Evolutionary conservation across 1,140 invertebrate genomes (phyloP), one percentile per base, ranked within the genome.

Genomic region (Trinorchestia longiramus): DNA sequence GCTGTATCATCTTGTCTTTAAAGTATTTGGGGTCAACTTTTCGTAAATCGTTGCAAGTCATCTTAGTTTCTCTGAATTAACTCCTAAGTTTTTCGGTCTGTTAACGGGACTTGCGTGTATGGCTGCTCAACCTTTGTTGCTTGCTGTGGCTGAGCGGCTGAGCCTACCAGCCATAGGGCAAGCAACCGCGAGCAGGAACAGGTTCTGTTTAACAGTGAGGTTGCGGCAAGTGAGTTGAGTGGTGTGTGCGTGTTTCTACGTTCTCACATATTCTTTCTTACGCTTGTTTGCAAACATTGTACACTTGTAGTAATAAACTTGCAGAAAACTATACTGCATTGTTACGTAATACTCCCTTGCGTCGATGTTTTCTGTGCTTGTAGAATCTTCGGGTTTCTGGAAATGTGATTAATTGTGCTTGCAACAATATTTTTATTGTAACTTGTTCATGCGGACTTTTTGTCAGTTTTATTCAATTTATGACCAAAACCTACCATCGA

Each of bases 91-190:
- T 90, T 90, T 90, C 88, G 28, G 88, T 41, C 42, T 4, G 43
- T 41, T 90, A 90, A 90, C 88, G 88, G 88, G 15, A 3, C 88
- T 42, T 36, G n/a, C 88, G 43, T 90, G n/a, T 36, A 8, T 90
- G 41, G 11, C 88, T 41, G 88, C 41, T 90, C 23, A 90, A 43
- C 88, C 88, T 42, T 90, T 90, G 41, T 90, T 90, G 88, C 88
- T 90, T 90, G 88, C 88, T 90, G 88, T 90, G 88, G 88, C 88
- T 90, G 88, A 90, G 88, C 28, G 88, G 88, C 88, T 90, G 88
- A 42, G 41, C 15, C 88, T 36, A 28, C 41, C 88, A 41, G 88
- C 88, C 88, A 90, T 36, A 43, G 43, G 88, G 88, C 88, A 90
- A 90, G 88, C 88, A 90, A 90, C 88, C 88, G 88, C 88, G n/a